These are phyloP conservation scores for Poecilobothrus nobilitatus DNA, from an alignment of 2,888 invertebrate species.

Conservation along the genomic window DNA sequence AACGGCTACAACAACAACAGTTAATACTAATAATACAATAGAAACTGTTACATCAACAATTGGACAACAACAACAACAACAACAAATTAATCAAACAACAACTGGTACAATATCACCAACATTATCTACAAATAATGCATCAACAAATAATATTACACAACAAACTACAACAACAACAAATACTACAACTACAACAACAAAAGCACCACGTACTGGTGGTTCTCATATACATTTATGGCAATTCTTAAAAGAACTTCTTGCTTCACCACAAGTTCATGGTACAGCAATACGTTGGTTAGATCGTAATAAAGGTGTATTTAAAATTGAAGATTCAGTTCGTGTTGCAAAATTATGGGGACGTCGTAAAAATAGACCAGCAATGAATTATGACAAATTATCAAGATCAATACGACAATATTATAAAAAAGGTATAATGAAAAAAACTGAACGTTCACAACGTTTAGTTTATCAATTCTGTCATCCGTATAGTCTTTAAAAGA, in stretches of 20 bases:
- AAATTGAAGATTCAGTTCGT: constrained; percentile 96
- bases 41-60: constrained; percentile 17
- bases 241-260: constrained; percentile 90
- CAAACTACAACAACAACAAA: constrained; percentile 35
- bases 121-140: constrained; percentile 36
- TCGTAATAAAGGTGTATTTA: constrained; percentile 89
- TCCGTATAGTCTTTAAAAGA: constrained; percentile 70
- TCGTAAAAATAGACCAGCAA: constrained; percentile 94
- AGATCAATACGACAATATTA: constrained; percentile 97
- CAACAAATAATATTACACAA: constrained; percentile 14
- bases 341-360: constrained; percentile 98
- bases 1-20: constrained; percentile 18
- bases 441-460: constrained; percentile 94
- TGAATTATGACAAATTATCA: constrained; percentile 99
- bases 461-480: constrained; percentile 98
- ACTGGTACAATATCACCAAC: constrained; percentile 22
- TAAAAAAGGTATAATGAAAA: constrained; percentile 99
- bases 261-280: constrained; percentile 79
- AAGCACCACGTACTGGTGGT: constrained; percentile 49
- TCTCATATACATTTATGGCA: constrained; percentile 98
- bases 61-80: constrained; percentile 8
- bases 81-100: constrained; percentile 34
- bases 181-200: constrained; percentile 22
- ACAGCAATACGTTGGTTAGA: constrained; percentile 97
- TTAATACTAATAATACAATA: constrained; percentile 20